Evolutionary conservation across 2,888 invertebrate genomes (phyloP), one percentile per base, ranked within the genome.

Genomic region (Danaus chrysippus): DNA sequence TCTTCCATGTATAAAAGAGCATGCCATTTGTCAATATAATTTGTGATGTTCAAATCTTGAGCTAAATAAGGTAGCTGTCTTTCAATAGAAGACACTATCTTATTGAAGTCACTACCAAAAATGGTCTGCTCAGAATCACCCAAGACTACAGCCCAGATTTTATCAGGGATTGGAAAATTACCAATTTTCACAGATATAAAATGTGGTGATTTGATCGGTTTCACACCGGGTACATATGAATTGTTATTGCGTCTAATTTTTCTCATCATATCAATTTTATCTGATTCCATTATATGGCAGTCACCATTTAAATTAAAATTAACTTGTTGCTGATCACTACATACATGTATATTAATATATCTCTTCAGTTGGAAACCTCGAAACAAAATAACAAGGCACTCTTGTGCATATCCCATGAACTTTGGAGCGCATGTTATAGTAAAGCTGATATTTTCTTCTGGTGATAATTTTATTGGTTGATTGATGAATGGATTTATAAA

Each of bases 1-100:
- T 98, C 97, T 82, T 98, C 97, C 69, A 98, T 87, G 80, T 94
- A 94, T 0, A 98, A 75, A 55, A 97, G 87, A 5, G 92, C 87
- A 71, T 95, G 94, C 84, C 97, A 96, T 71, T 92, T 93, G 57
- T 93, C 92, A 64, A 87, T 89, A 73, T 97, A 97, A 70, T 93
- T 94, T 9, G 81, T 70, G 3, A 92, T 86, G 58, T 84, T 86
- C 6, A 95, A 72, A 82, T 81, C 57, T 87, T 85, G 64, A 59
- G 76, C 73, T 8, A 95, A 76, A 69, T 84, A 92, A 9, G 94
- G 93, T 70, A 93, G 89, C 43, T 83, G 73, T 0, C 76, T 73
- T 70, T 88, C 86, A 44, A 94, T 73, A 56, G 81, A 80, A 0
- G 78, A 68, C 41, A 91, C 70, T 68, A 88, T 82, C 59, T 84